Percentiles rank a stretch among this genome's conserved stretches.
Conservation (phyloP, 2,888 invertebrate genomes). For the Psylliodes chrysocephalus region DNA sequence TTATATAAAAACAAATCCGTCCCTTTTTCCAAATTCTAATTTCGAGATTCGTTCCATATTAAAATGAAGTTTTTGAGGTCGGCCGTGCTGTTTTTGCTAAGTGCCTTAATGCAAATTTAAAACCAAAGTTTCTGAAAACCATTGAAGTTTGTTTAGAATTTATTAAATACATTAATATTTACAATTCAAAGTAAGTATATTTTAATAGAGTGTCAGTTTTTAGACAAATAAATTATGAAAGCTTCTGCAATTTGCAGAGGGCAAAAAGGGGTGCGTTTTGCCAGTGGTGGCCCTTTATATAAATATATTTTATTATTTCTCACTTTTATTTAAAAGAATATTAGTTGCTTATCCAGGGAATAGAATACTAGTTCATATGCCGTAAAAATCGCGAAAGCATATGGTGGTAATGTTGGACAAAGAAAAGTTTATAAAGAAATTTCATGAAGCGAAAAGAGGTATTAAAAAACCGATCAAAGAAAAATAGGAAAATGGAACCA, state of each 20-base stretch:
- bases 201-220: slow-evolving; percentile 56
- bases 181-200: slow-evolving; percentile 60
- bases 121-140: slow-evolving; percentile 47
- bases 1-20: slow-evolving; percentile 14
- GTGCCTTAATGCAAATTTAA: slow-evolving; percentile 50
- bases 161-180: slow-evolving; percentile 58
- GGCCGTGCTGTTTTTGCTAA: slow-evolving; percentile 48
- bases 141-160: slow-evolving; percentile 51
- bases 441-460: no score
- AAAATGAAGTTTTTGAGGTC: slow-evolving; percentile 40
- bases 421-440: no score
- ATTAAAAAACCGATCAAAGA: no score
- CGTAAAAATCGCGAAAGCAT: no score
- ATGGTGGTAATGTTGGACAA: no score
- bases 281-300: slow-evolving; percentile 6
- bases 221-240: slow-evolving; percentile 52
- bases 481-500: no score
- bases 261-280: slow-evolving; percentile 40
- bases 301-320: no score
- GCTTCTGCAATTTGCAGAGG: slow-evolving; percentile 40
- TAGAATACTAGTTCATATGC: no score
- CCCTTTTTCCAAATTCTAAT: slow-evolving; percentile 21
- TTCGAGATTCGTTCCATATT: slow-evolving; percentile 28
- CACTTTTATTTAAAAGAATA: no score
- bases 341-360: no score